Conservation (phyloP, 2,113 vertebrate genomes). For the Macquaria australasica region DNA sequence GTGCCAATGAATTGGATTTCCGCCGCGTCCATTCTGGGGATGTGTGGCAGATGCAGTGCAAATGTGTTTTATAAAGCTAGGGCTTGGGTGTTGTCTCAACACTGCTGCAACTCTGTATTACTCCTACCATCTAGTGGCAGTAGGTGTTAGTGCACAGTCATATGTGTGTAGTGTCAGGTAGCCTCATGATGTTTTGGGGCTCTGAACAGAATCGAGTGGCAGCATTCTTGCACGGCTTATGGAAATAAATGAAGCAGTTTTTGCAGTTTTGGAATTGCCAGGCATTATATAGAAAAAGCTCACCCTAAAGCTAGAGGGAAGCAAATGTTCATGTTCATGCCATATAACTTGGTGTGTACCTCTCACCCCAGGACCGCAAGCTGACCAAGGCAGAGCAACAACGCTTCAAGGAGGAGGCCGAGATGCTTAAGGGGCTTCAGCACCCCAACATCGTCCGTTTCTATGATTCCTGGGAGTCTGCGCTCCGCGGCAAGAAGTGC, state of each 20-base stretch:
- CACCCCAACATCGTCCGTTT: conserved; percentile 97
- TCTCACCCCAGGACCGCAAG: conserved; percentile 89
- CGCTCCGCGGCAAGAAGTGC: conserved; percentile 92
- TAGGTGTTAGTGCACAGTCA: conserved; percentile 3
- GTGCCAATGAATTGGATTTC: conserved; percentile 57
- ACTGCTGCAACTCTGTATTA: conserved; percentile 34
- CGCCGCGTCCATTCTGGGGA: conserved; percentile 55
- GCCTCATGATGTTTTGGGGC: neutral
- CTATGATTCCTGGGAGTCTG: conserved; percentile 96
- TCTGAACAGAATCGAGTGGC: neutral
- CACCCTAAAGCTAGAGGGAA: neutral
- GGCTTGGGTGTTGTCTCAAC: conserved; percentile 79
- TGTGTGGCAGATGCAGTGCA: conserved; percentile 73
- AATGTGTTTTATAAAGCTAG: conserved; percentile 67
- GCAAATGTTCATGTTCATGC: neutral
- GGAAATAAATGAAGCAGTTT: neutral
- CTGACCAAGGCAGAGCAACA: conserved; percentile 94
- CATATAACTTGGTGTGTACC: neutral
- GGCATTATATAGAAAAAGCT: neutral
- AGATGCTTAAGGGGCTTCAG: conserved; percentile 95
- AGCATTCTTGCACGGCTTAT: neutral
- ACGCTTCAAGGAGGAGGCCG: conserved; percentile 95
- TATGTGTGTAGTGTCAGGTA: neutral
- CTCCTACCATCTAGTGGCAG: conserved; percentile 81
- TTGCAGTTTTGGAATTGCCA: neutral